Evolutionary conservation across 2,113 vertebrate species (phyloP).

Genomic region (Vimba vimba): DNA sequence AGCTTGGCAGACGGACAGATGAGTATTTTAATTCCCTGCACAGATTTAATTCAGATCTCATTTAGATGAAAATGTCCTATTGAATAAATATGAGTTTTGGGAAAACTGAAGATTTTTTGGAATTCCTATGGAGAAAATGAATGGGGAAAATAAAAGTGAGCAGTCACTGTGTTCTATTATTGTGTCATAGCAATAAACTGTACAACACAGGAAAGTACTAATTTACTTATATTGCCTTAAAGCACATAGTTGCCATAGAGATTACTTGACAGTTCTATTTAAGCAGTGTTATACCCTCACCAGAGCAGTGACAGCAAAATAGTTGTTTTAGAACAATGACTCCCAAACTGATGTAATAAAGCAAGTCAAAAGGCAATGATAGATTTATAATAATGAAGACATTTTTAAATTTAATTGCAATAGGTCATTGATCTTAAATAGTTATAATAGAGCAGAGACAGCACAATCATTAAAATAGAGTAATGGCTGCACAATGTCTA

Average conservation of each 20-base stretch:
- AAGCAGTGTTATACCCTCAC: not conserved
- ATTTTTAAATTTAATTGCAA: not conserved
- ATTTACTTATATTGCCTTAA: not conserved
- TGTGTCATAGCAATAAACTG: too few species aligned
- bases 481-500: not conserved
- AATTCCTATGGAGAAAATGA: not conserved
- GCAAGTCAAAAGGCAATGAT: not conserved
- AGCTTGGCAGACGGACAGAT: conserved; percentile 59
- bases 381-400: not conserved
- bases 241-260: not conserved
- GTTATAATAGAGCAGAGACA: conserved; percentile 5
- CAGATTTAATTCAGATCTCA: conserved; percentile 1
- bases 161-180: not conserved
- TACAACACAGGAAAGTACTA: too few species aligned
- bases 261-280: not conserved
- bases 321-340: not conserved
- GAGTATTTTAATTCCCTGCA: conserved; percentile 37
- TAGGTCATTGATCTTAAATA: not conserved
- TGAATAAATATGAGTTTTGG: not conserved
- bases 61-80: conserved; percentile 8
- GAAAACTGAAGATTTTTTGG: too few species aligned
- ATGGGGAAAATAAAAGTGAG: not conserved
- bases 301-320: not conserved
- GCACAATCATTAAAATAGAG: not conserved
- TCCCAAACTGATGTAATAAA: not conserved